Base-by-base conservation (phyloP, 2,888 invertebrate genomes). In the Athalia cordata region DNA sequence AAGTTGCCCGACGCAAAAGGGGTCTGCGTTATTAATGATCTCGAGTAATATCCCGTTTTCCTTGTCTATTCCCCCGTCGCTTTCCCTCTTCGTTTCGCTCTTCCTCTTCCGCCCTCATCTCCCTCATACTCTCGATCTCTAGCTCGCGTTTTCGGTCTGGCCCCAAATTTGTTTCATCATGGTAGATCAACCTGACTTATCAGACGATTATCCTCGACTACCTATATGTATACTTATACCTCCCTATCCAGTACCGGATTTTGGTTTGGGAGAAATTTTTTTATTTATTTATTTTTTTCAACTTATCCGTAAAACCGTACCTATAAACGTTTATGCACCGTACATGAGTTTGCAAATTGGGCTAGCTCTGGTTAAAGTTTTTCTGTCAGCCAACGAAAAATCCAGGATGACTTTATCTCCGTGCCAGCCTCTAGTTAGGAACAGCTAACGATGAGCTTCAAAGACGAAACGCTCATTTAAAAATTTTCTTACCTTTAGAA, bases 1-100 rank as follows among this genome's bases (percentile, higher is more conserved):
- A 84, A 85, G 82, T 84, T 83, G 80, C 80, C 81, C 82, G 83
- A 83, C 83, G 84, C 83, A 82, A 84, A 83, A 83, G 82, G 70
- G 77, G 72, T 49, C 65, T 64, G 74, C 77, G 75, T 82, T 82
- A 82, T 82, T 82, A 81, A 82, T 81, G 79, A 81, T 81, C 80
- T 77, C 61, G 80, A 67, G 67, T 78, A 70, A 77, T 81, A 70
- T 70, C 75, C 68, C 80, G 66, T 77, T 76, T 70, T 78, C 64
- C 47, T 45, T 62, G 57, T 65, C 13, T 72, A 74, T 72, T 61
- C 64, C 59, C 49, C 49, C 13, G 49, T n/a, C 29, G 50, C 66
- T 66, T 78, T 77, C 77, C 74, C 49, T 52, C 75, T 47, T 64
- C 61, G n/a, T 66, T 13, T 15, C n/a, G 45, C 72, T 64, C 77